Evolutionary conservation across 2,113 vertebrate genomes (phyloP).

Genomic region (Baryphthengus martii): DNA sequence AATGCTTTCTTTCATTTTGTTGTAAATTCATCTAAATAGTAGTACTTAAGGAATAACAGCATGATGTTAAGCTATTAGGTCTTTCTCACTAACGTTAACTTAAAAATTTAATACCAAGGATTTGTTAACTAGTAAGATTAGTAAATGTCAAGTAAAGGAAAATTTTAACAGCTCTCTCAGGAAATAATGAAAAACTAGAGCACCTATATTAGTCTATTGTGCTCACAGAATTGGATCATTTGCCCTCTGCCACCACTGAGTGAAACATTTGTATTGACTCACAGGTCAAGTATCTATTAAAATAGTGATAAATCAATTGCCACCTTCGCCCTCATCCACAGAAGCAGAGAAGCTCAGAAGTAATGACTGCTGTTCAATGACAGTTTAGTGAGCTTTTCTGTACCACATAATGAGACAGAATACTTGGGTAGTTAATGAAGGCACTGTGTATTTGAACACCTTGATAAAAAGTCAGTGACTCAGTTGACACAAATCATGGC

Average conservation of each 20-base stretch:
- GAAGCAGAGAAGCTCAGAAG: conserved; percentile 42
- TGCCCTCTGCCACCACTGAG: conserved; percentile 28
- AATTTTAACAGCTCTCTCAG: background rate
- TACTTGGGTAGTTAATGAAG: conserved; percentile 67
- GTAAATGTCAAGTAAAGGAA: background rate
- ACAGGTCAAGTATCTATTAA: conserved; percentile 69
- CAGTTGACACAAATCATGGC: conserved; percentile 66
- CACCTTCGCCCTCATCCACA: background rate
- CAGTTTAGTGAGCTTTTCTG: conserved; percentile 63
- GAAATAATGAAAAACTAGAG: conserved; percentile 4
- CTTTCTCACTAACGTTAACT: background rate
- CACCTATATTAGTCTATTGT: background rate
- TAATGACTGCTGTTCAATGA: conserved; percentile 63
- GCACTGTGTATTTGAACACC: conserved; percentile 56
- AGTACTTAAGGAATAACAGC: background rate
- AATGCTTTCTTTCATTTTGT: background rate
- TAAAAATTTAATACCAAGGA: background rate
- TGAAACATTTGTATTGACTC: conserved; percentile 71
- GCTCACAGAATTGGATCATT: conserved; percentile 56
- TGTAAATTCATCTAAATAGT: background rate
- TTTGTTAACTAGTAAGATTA: background rate
- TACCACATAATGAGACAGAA: conserved; percentile 68
- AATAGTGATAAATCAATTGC: conserved; percentile 64
- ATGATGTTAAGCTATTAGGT: background rate
- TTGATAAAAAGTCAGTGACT: conserved; percentile 70